Base-by-base conservation (phyloP, 2,888 invertebrate species). In the Netelia virgata region DNA sequence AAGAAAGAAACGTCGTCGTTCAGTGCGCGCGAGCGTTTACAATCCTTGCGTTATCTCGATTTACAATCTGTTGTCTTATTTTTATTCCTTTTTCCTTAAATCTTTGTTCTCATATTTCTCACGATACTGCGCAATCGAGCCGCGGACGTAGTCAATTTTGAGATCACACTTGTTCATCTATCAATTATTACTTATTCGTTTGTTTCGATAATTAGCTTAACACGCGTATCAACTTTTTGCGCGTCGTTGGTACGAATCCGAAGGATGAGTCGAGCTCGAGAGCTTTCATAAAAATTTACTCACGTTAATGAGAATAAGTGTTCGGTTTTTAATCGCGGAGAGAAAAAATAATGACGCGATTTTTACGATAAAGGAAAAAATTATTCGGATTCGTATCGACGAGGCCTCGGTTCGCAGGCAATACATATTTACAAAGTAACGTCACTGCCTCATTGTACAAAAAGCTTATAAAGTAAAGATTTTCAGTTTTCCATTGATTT, bases 381-480 rank as follows among this genome's bases (percentile, higher is more conserved):
- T 64, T 1, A 3, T 77, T 80, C n/a, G 84, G 70, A 84, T 81
- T 81, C 81, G 75, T 68, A 68, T 68, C 84, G 74, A 70, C 84
- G 69, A 84, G 64, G 74, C 84, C 84, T 50, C 47, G 36, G 64
- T 59, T 78, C 57, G 57, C 81, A 70, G 82, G 78, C 78, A 82
- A 84, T 84, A 82, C 78, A 84, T 82, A 84, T 84, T 84, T 82
- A 86, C 86, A 88, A 85, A 87, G 55, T 89, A 88, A 87, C 88
- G 80, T 89, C 86, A 87, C 82, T 88, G 85, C 87, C 89, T 88
- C 89, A 91, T 91, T 87, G 90, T 91, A 91, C 90, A 91, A 91
- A 90, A 90, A 89, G 88, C 89, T 91, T 90, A 91, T 82, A 88
- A 90, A 87, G 79, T 88, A 88, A 79, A 75, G 81, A 78, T 76